Evolutionary conservation across 2,113 vertebrate species (phyloP), one percentile per base, ranked within the genome.

Genomic region (Pongo abelii): DNA sequence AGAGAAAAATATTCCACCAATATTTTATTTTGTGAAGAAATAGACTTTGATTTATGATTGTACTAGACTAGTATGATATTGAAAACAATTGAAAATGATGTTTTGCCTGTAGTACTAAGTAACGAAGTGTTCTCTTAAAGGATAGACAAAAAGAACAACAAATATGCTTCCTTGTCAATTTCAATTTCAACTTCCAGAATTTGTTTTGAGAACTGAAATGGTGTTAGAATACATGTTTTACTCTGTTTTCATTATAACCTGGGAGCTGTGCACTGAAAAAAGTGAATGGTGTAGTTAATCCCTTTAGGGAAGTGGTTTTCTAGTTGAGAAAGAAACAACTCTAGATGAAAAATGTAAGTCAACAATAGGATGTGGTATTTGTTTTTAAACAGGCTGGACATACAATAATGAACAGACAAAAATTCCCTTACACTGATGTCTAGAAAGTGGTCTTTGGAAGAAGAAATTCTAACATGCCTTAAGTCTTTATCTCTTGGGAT

Each of bases 161-260:
- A 96, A 95, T 83, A 87, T 93, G 0, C 0, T 79, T 67, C 22
- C 55, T 89, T 74, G 50, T 55, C 38, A 48, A 35, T 97, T 87
- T 35, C 87, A 46, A 10, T 95, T 69, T 70, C 78, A 52, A 14
- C 40, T 86, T 98, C 64, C 23, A 0, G 48, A 87, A 77, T 78
- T 74, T 74, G 94, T 80, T 93, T 69, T 78, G 78, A 69, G 55
- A 64, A 61, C 40, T 55, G 50, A 43, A 92, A 57, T 55, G 59
- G 35, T 95, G 70, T 84, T 77, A n/a, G 40, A 52, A 79, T 85
- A 74, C 72, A 85, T 11, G 59, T 89, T 80, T 52, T 69, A 20
- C 20, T 97, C 22, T 3, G 32, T 96, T 98, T 97, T 86, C 64
- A 87, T 94, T 84, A 87, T n/a, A 95, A 43, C 48, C 27, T 50